Base-by-base conservation (phyloP, 2,113 vertebrate species). In the Eolophus roseicapilla region DNA sequence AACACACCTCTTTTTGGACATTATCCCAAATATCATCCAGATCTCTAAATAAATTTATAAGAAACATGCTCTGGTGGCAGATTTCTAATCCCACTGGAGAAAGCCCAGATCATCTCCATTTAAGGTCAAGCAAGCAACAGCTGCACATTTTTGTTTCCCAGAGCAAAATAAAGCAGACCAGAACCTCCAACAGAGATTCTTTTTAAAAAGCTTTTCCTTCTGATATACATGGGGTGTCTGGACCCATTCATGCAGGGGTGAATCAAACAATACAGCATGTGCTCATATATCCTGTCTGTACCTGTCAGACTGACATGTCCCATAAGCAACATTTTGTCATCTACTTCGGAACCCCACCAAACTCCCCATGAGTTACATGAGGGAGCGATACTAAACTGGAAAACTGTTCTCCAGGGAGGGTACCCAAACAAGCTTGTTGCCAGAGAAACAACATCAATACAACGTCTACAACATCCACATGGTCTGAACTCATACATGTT, bases 61-160 rank as follows among this genome's bases (percentile, higher is more conserved):
- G 63, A 96, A 97, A 95, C 86, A 92, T 88, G 47, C 64, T 96
- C 65, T 90, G 83, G 68, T 93, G 82, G 93, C 95, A 86, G 91
- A 97, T 91, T 97, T 84, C 93, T 96, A 97, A 95, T 97, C 84
- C 96, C 97, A 90, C 97, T 96, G 97, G 97, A 97, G 95, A 97
- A 96, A 97, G 68, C 88, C 96, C 94, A 97, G 91, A 97, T 69
- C 94, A 97, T 98, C 88, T 98, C 98, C 98, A 98, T 98, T 97
- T 98, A 98, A 97, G 98, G 98, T 92, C 94, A 98, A 93, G 85
- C 47, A 94, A 93, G 95, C 87, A 97, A 96, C 95, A 96, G 89
- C 93, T 92, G 95, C 86, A 90, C 90, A 91, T 96, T 97, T 96
- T 91, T 96, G 86, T 77, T 96, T 76, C 87, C 43, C 88, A 55